phyloP scores from a whole-genome alignment of 2,113 vertebrate species.

The Sylvietta virens region DNA sequence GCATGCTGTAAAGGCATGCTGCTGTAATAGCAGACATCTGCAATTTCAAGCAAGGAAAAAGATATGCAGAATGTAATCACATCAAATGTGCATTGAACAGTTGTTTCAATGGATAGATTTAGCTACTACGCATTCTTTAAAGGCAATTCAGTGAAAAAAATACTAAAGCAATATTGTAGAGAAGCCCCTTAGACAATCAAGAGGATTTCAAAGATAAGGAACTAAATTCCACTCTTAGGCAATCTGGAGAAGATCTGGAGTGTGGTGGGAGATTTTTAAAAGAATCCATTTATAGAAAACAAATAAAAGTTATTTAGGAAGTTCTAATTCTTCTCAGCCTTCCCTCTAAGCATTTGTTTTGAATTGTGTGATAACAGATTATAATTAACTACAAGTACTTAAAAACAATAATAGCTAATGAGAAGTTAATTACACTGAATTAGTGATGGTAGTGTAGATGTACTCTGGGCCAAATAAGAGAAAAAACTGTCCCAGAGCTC shows the following conservation, averaged over 20 bases:
- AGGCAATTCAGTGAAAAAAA: neutral
- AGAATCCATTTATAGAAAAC: neutral
- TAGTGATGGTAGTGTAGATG: neutral
- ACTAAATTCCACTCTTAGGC: neutral
- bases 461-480: neutral
- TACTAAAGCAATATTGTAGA: neutral
- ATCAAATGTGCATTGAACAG: neutral
- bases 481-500: neutral
- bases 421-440: neutral
- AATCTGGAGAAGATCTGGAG: neutral
- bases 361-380: neutral
- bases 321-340: neutral
- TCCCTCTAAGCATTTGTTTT: neutral
- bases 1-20: neutral
- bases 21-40: neutral
- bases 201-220: neutral
- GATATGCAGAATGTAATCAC: slow-evolving; percentile 40
- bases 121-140: neutral
- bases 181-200: neutral
- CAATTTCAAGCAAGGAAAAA: neutral
- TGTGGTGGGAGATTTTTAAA: neutral
- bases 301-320: neutral
- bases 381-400: neutral
- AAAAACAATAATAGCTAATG: neutral
- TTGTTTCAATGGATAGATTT: slow-evolving; percentile 15